Evolutionary conservation across 2,888 invertebrate genomes (phyloP), one percentile per base, ranked within the genome.

Genomic region (Chloroclystis v-ata): DNA sequence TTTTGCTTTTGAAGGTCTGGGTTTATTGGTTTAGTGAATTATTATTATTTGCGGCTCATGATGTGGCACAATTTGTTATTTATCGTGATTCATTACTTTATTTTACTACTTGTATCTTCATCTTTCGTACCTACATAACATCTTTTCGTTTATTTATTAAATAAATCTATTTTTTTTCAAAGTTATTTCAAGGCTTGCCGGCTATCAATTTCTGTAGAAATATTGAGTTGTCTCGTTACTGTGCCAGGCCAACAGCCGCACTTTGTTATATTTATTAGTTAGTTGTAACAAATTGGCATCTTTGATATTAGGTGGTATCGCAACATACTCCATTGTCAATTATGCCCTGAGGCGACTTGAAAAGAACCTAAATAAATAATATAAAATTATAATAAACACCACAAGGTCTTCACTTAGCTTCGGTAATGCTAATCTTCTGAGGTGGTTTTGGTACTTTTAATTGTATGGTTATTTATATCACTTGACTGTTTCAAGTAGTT

Each of bases 321-420:
- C 60, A 61, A 62, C 52, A 12, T 40, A 33, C 37, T 35, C 49
- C 60, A 69, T 70, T 69, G 68, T 65, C 67, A 65, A 72, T 65
- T 60, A 54, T 29, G 52, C 63, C 71, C 66, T 40, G 60, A 39
- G 67, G 72, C 66, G 53, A 38, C 52, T 49, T 33, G 12, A 52
- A 64, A 61, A 52, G 57, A 47, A 40, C 59, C 60, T 59, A 63
- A 59, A 63, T 66, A 60, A 58, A 60, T 58, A 56, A 49, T 48
- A 55, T 46, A 55, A 64, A 62, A n/a, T 64, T 60, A 60, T 65
- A 67, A 64, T 61, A 63, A 65, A 60, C 57, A 67, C 33, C 28
- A 49, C 67, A 69, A 75, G 75, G 73, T 63, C 60, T 57, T 56
- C 61, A 55, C 61, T 58, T 56, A 62, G 49, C 33, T 28, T 16